A percentile compares a stretch with the other conserved stretches of the same genome.
Conservation (phyloP, 2,797 vertebrate genomes). For the Podargus strigoides region DNA sequence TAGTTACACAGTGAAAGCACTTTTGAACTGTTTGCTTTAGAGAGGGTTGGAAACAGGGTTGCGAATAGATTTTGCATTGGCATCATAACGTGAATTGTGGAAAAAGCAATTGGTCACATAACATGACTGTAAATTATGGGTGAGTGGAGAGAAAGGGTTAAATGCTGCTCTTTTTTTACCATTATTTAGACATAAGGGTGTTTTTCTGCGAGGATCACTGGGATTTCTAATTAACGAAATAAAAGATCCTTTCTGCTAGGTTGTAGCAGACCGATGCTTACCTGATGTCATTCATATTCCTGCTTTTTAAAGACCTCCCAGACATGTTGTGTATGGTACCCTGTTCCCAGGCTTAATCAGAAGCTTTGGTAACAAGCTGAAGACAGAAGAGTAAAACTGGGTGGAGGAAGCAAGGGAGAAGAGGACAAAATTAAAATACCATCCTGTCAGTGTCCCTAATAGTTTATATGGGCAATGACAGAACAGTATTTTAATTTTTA, state of each 20-base stretch:
- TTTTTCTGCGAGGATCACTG: slow-evolving; percentile 31
- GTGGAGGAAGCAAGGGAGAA: neutral
- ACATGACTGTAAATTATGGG: neutral
- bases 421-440: slow-evolving; percentile 58
- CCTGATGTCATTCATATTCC: slow-evolving; percentile 9
- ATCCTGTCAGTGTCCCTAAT: slow-evolving; percentile 30
- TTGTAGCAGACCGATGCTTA: neutral
- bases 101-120: slow-evolving; percentile 15
- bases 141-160: neutral
- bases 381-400: slow-evolving; percentile 19
- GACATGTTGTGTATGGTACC: neutral
- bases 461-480: slow-evolving; percentile 52
- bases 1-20: neutral
- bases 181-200: neutral
- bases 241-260: neutral
- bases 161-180: neutral
- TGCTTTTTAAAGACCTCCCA: neutral
- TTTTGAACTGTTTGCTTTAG: slow-evolving; percentile 39
- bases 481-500: slow-evolving; percentile 64
- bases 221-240: slow-evolving; percentile 51
- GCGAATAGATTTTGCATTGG: neutral
- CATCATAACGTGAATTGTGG: neutral
- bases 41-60: neutral
- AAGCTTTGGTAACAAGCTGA: neutral
- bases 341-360: slow-evolving; percentile 25